Evolutionary conservation across 2,113 vertebrate species (phyloP).

Genomic region (Stictonetta naevosa): DNA sequence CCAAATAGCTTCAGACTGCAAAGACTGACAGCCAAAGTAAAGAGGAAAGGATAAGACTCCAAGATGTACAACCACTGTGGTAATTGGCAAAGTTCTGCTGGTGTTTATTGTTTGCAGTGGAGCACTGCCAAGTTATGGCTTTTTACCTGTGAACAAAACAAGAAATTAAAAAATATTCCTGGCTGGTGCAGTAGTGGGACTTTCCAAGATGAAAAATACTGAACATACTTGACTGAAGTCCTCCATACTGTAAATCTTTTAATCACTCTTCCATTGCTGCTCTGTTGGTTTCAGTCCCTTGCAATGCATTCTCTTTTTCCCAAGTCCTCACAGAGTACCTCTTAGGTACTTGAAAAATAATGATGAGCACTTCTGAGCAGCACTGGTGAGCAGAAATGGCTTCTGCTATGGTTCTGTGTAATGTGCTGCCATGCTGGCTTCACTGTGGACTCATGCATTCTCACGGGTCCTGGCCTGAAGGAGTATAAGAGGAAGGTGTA

Average conservation of each 20-base stretch:
- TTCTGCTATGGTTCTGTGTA: not conserved
- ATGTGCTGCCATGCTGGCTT: not conserved
- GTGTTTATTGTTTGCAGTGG: slow-evolving; percentile 27
- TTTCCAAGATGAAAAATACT: not conserved
- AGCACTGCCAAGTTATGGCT: not conserved
- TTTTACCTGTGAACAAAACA: slow-evolving; percentile 28
- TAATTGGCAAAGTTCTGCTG: not conserved
- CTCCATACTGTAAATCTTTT: not conserved
- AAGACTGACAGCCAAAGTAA: not conserved
- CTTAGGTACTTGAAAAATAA: not conserved
- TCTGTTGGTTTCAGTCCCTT: not conserved
- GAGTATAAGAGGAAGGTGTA: not conserved
- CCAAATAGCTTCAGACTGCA: not conserved
- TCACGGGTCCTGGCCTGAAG: not conserved
- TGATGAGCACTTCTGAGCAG: not conserved
- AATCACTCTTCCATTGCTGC: not conserved
- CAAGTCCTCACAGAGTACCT: not conserved
- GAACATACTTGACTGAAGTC: not conserved
- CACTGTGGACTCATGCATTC: not conserved
- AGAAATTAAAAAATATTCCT: not conserved
- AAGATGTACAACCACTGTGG: not conserved
- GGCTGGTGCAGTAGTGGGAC: not conserved
- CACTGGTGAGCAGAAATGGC: not conserved
- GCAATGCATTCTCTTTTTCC: not conserved
- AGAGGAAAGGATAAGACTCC: not conserved